Conservation (phyloP, 2,888 invertebrate species). For the Papilio demoleus region DNA sequence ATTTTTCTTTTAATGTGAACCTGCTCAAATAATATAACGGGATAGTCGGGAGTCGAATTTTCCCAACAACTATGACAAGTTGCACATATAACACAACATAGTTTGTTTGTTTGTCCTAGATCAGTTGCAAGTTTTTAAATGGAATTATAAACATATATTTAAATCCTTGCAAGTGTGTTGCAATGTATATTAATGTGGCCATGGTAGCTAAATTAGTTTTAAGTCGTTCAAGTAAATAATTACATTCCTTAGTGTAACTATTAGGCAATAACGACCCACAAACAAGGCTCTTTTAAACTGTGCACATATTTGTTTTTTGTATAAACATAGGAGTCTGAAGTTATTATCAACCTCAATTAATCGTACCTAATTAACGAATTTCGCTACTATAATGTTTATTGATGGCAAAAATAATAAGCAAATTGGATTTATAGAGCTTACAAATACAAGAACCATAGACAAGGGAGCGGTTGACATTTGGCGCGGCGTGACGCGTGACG, state of each 20-base stretch:
- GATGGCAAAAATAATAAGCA: neutral
- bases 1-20: too few species aligned
- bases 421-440: neutral
- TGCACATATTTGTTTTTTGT: too few species aligned
- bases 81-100: too few species aligned
- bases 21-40: too few species aligned
- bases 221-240: conserved; percentile 11
- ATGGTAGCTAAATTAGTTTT: conserved; percentile 4
- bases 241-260: neutral
- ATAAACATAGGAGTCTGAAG: neutral
- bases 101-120: conserved; percentile 25
- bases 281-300: neutral
- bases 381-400: too few species aligned
- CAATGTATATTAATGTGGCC: conserved; percentile 7
- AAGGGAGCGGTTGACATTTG: conserved; percentile 36
- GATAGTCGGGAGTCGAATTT: too few species aligned
- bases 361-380: neutral
- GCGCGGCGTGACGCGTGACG: conserved; percentile 32
- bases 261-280: neutral
- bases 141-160: conserved; percentile 10
- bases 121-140: conserved; percentile 17
- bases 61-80: too few species aligned
- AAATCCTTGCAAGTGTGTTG: conserved; percentile 12
- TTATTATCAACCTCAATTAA: neutral
- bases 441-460: conserved; percentile 19